These are phyloP conservation scores for Silurus glanis DNA, from an alignment of 2,113 vertebrate species.

Conservation along the genomic window DNA sequence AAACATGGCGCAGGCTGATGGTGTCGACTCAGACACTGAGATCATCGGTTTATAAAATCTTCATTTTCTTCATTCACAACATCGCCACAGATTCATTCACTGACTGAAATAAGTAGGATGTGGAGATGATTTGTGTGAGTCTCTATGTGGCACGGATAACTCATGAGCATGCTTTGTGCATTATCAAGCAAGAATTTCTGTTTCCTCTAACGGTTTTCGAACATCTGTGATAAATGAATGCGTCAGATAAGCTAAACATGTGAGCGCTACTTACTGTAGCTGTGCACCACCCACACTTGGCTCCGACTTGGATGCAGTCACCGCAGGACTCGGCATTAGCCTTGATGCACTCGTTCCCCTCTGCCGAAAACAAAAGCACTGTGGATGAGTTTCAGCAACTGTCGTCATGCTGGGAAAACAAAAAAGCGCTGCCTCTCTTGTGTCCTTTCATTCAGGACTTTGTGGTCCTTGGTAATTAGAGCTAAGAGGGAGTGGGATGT, in stretches of 20 bases:
- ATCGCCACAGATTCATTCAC: neutral
- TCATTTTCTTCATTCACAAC: neutral
- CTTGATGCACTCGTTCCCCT: constrained; percentile 91
- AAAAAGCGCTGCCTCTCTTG: constrained; percentile 10
- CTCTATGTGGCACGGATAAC: neutral
- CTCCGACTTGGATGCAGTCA: constrained; percentile 92
- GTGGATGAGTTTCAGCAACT: constrained; percentile 2
- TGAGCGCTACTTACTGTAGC: constrained; percentile 79
- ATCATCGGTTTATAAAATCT: neutral
- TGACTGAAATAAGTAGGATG: neutral
- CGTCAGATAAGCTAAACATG: neutral
- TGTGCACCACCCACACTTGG: constrained; percentile 92
- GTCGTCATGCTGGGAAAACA: constrained; percentile 6
- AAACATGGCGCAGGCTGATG: neutral
- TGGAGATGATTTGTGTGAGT: constrained; percentile 7
- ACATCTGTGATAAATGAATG: constrained; percentile 3
- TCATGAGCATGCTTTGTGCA: constrained; percentile 1
- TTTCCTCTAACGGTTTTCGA: neutral
- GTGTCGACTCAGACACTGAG: neutral
- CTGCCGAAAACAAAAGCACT: constrained; percentile 67
- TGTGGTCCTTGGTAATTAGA: constrained; percentile 52
- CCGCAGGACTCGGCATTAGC: constrained; percentile 96
- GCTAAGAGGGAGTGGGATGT: constrained; percentile 54
- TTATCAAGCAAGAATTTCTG: neutral
- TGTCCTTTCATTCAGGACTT: constrained; percentile 50